These are phyloP conservation scores for Strix occidentalis DNA, from an alignment of 2,797 vertebrate species.

Conservation along the genomic window DNA sequence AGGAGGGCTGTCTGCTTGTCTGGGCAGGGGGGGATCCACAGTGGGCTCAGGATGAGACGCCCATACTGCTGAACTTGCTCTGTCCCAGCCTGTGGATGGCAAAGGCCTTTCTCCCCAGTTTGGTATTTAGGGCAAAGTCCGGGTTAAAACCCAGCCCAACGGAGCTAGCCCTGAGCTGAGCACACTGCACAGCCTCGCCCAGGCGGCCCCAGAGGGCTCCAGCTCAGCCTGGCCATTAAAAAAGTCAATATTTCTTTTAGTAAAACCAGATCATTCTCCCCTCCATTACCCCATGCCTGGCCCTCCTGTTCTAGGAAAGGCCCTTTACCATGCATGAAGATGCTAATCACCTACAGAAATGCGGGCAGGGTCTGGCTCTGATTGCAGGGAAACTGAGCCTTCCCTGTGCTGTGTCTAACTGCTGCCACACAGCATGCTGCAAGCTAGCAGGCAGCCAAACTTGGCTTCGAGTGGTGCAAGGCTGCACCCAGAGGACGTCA, in stretches of 20 bases:
- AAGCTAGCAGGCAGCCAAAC: neutral
- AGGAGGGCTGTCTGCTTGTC: neutral
- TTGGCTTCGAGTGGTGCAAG: neutral
- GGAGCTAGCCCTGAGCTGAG: neutral
- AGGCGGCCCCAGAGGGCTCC: neutral
- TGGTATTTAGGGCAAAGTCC: neutral
- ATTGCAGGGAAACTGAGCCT: neutral
- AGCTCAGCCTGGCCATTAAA: constrained; percentile 18
- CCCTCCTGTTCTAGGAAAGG: neutral
- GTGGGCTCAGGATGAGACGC: neutral
- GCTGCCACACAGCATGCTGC: neutral
- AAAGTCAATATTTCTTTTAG: constrained; percentile 34
- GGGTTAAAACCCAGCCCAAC: neutral
- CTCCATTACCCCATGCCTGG: neutral
- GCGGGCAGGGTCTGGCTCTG: neutral
- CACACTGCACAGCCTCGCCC: neutral
- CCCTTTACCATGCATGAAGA: neutral
- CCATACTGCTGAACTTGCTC: neutral
- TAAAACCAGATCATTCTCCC: neutral
- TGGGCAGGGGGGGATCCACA: neutral
- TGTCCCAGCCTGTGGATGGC: neutral
- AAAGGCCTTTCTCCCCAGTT: neutral
- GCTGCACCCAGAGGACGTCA: neutral
- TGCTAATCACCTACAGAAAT: neutral
- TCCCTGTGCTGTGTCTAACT: neutral